phyloP scores from a whole-genome alignment of 2,797 vertebrate genomes.

The Micromesistius poutassou region DNA sequence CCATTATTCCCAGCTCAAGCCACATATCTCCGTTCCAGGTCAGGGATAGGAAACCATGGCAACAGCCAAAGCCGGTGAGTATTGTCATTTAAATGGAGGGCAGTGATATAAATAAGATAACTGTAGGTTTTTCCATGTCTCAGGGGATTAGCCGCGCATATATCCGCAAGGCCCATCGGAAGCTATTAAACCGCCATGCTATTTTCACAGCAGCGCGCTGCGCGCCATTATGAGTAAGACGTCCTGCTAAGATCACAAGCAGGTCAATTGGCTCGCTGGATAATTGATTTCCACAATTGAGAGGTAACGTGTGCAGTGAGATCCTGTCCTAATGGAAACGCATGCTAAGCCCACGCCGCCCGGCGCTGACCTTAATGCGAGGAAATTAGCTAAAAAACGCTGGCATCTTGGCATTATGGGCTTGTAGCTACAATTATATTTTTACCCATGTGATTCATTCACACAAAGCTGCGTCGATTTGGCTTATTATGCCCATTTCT shows the following conservation, averaged over 20 bases:
- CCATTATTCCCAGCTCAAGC: not conserved
- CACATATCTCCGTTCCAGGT: not conserved
- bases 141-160: not conserved
- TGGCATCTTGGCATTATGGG: slow-evolving; percentile 6
- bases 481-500: slow-evolving; percentile 11
- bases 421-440: not conserved
- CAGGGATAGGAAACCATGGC: slow-evolving; percentile 3
- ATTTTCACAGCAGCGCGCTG: not conserved
- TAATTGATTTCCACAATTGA: not conserved
- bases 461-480: slow-evolving; percentile 20
- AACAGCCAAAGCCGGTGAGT: not conserved
- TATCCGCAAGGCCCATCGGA: not conserved
- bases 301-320: no score
- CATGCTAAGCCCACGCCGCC: not conserved
- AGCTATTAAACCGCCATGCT: not conserved
- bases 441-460: slow-evolving; percentile 30
- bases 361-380: not conserved
- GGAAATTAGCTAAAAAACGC: not conserved
- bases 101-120: not conserved
- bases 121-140: not conserved
- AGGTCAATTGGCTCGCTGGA: not conserved
- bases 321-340: not conserved
- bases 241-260: not conserved
- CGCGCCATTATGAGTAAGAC: not conserved
- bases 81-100: not conserved